phyloP scores from a whole-genome alignment of 2,113 vertebrate genomes.

The Aptenodytes forsteri region DNA sequence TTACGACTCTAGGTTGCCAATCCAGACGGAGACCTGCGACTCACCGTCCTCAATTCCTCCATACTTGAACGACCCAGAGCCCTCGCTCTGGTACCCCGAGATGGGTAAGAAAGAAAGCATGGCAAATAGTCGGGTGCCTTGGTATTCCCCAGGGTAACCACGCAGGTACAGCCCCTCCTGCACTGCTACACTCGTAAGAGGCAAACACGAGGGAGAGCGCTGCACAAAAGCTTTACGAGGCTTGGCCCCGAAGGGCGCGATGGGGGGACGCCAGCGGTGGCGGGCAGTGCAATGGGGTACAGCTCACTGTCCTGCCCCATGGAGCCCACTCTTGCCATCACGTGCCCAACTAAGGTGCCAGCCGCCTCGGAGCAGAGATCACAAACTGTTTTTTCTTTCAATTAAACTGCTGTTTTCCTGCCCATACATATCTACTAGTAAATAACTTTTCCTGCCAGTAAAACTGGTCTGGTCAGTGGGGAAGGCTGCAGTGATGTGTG shows the following conservation, averaged over 20 bases:
- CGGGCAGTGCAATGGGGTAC: fast-evolving
- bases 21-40: slow-evolving; percentile 90
- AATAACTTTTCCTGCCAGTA: background rate
- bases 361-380: background rate
- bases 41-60: slow-evolving; percentile 88
- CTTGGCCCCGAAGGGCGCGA: fast-evolving
- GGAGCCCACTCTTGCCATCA: background rate
- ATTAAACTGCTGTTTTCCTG: background rate
- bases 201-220: fast-evolving
- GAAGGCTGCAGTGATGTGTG: background rate
- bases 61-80: slow-evolving; percentile 91
- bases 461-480: background rate
- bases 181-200: background rate
- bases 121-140: fast-evolving
- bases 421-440: background rate
- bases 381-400: background rate
- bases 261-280: fast-evolving
- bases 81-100: slow-evolving; percentile 85
- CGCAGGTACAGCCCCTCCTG: background rate
- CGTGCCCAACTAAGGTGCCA: fast-evolving
- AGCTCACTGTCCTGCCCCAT: background rate
- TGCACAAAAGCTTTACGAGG: background rate
- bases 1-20: slow-evolving; percentile 84
- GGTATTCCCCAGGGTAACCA: background rate
- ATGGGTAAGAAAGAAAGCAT: slow-evolving; percentile 79